Base-by-base conservation (phyloP, 2,888 invertebrate species). In the Agonopterix heracliana region DNA sequence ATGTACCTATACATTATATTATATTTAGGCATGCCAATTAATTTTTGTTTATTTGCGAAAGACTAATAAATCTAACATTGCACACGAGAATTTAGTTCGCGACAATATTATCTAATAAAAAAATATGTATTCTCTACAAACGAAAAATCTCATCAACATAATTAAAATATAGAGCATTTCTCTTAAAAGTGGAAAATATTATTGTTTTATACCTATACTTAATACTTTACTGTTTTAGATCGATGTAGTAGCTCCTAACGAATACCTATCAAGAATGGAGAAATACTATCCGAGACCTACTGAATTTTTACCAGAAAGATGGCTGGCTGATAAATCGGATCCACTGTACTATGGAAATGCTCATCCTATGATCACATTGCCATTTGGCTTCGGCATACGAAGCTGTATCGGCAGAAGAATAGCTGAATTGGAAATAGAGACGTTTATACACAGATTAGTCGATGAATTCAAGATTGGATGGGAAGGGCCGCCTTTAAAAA, bases 211-310 rank as follows among this genome's bases (percentile, higher is more conserved):
- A n/a, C n/a, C n/a, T n/a, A 17, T 17, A 17, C 3, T 17, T 17
- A 17, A 2, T 17, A 4, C 26, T 26, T 26, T 26, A 26, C 9
- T 38, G n/a, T 80, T 87, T 26, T 77, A 94, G 93, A 91, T 94
- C 0, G 93, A 94, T 67, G 91, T 95, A 0, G 86, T 95, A 47
- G 92, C 95, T 68, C 94, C 93, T 54, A 93, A 94, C 54, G 92
- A 93, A 68, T 91, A 92, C 47, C 88, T 93, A 53, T 92, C 93
- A 52, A 74, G 61, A 40, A 46, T 71, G 54, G 86, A 87, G 11
- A 72, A 90, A 58, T 83, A 92, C 65, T 93, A 92, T 64, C 81
- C 89, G 2, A 73, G 88, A 44, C 82, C 92, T 1, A 68, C 83
- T 0, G 78, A 89, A 38, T 94, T 90, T 63, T 63, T 90, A 42